Conservation (phyloP, 64 coral and sea anemone species). For the Pocillopora damicornis region DNA sequence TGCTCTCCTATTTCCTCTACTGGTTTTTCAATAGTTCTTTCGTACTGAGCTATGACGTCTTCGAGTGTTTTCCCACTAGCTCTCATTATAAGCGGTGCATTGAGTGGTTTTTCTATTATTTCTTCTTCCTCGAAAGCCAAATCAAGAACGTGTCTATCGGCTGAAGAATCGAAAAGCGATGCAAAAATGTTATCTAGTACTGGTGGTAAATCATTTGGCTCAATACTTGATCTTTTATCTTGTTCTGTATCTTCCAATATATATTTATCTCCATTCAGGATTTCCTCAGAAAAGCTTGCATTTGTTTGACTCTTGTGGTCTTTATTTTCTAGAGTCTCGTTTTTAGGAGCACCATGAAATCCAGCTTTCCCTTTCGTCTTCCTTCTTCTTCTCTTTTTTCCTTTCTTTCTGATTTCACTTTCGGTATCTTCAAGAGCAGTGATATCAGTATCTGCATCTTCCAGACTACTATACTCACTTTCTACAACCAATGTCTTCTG, state of each 20-base stretch:
- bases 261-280: too few species aligned
- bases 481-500: not conserved
- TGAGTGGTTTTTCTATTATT: not conserved
- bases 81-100: constrained; percentile 34
- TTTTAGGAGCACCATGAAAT: not conserved
- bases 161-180: not conserved
- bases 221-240: not conserved
- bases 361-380: too few species aligned
- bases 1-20: not conserved
- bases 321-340: not conserved
- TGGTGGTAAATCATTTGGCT: not conserved
- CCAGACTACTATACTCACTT: too few species aligned
- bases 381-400: not conserved
- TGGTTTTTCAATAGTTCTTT: constrained; percentile 20
- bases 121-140: constrained; percentile 18
- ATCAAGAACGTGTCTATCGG: not conserved
- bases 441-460: not conserved
- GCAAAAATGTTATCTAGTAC: not conserved
- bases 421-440: not conserved
- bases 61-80: constrained; percentile 22
- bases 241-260: not conserved
- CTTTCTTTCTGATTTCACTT: not conserved
- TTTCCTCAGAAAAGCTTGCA: too few species aligned
- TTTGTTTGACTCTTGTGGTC: not conserved
- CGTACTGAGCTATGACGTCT: constrained; percentile 48